phyloP scores from a whole-genome alignment of 2,797 vertebrate species.

The Harpagifer antarcticus region DNA sequence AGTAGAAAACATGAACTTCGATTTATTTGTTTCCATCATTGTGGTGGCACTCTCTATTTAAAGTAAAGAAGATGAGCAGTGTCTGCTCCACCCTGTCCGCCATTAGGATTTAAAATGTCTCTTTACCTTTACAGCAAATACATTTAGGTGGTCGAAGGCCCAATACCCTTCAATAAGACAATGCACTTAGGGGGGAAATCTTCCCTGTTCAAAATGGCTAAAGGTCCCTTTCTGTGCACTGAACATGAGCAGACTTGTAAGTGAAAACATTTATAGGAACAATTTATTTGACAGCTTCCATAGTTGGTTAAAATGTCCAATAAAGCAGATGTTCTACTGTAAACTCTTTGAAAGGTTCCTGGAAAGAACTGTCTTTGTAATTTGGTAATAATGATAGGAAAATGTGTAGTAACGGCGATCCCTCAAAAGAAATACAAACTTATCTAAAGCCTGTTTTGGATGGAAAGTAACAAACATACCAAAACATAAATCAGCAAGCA shows the following conservation, averaged over 20 bases:
- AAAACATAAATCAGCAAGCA: neutral
- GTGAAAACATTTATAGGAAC: slow-evolving; percentile 11
- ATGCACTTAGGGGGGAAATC: neutral
- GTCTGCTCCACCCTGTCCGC: slow-evolving; percentile 11
- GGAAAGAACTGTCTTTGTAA: neutral
- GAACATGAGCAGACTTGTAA: neutral
- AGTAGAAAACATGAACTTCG: slow-evolving; percentile 20
- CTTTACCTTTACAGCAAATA: neutral
- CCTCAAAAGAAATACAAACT: neutral
- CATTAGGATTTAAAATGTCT: neutral
- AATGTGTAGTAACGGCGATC: neutral
- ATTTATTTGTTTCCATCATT: neutral
- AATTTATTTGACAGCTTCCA: slow-evolving; percentile 29
- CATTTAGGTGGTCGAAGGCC: neutral
- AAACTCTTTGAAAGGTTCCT: neutral
- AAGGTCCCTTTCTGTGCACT: slow-evolving; percentile 17
- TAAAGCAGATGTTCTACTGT: neutral
- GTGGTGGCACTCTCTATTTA: slow-evolving; percentile 23
- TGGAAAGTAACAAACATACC: neutral
- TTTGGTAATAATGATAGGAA: neutral
- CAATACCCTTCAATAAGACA: slow-evolving; percentile 13
- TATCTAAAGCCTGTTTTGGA: neutral
- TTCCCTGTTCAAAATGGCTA: slow-evolving; percentile 6
- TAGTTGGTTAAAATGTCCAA: neutral
- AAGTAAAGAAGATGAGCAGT: neutral